phyloP scores from a whole-genome alignment of 2,888 invertebrate species.

The Prostheceraeus crozeri region DNA sequence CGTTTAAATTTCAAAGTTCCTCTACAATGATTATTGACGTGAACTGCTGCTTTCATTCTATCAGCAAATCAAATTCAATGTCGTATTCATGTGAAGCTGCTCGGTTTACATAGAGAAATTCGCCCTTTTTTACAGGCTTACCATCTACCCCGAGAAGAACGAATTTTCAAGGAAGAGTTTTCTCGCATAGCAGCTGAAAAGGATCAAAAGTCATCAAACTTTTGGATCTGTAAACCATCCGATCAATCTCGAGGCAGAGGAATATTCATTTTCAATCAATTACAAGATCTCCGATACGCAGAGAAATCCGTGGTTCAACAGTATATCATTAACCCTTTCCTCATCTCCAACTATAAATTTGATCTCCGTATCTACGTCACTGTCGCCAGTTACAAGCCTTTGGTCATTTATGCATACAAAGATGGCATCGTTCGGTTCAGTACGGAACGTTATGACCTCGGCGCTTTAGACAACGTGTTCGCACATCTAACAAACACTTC shows the following conservation, averaged over 20 bases:
- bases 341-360: conserved; percentile 54
- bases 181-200: conserved; percentile 50
- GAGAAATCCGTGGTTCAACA: conserved; percentile 67
- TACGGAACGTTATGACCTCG: conserved; percentile 70
- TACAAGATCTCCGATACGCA: conserved; percentile 44
- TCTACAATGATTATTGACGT: too few species aligned
- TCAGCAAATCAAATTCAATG: too few species aligned
- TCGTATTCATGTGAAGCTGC: too few species aligned
- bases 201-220: conserved; percentile 52
- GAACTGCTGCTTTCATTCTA: too few species aligned
- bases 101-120: too few species aligned
- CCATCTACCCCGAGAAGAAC: conserved; percentile 21
- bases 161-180: conserved; percentile 20
- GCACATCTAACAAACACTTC: conserved; percentile 54
- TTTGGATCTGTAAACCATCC: conserved; percentile 79
- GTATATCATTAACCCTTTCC: conserved; percentile 50
- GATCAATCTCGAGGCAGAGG: conserved; percentile 76
- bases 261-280: conserved; percentile 69
- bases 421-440: conserved; percentile 62
- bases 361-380: conserved; percentile 52
- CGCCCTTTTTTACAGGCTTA: too few species aligned
- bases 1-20: too few species aligned
- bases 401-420: conserved; percentile 48
- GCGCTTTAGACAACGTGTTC: conserved; percentile 47
- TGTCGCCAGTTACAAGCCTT: conserved; percentile 51